Percentiles rank a stretch among this genome's conserved stretches.
Evolutionary conservation across 2,113 vertebrate genomes (phyloP).

Genomic region (Calyptomena viridis): DNA sequence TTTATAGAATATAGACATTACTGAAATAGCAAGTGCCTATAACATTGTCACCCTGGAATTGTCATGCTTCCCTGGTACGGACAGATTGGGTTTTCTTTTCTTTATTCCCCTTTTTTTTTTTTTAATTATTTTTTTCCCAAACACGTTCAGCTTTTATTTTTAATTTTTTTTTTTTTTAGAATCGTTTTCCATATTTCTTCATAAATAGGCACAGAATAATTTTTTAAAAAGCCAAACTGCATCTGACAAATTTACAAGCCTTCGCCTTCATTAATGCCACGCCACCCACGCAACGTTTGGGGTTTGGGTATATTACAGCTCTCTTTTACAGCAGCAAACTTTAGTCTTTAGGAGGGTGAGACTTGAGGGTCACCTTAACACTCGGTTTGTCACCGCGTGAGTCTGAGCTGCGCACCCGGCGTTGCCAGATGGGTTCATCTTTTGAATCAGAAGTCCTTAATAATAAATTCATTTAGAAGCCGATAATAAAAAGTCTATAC

Average conservation of each 20-base stretch:
- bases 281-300: constrained; percentile 83
- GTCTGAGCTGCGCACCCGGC: constrained; percentile 62
- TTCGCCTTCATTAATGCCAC: constrained; percentile 86
- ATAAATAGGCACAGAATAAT: constrained; percentile 94
- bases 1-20: constrained; percentile 99
- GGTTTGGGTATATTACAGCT: constrained; percentile 84
- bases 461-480: constrained; percentile 71
- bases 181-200: constrained; percentile 78
- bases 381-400: constrained; percentile 30
- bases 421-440: constrained; percentile 51
- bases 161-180: constrained; percentile 39
- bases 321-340: constrained; percentile 83
- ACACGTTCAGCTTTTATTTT: constrained; percentile 50
- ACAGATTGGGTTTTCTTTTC: constrained; percentile 31
- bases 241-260: constrained; percentile 90
- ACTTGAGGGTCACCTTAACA: constrained; percentile 69
- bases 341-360: constrained; percentile 77
- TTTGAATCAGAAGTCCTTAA: constrained; percentile 63
- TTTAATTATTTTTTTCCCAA: constrained; percentile 17
- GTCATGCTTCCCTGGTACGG: constrained; percentile 87
- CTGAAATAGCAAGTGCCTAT: constrained; percentile 98
- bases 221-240: constrained; percentile 81
- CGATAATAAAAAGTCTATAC: constrained; percentile 76
- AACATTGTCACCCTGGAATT: constrained; percentile 80
- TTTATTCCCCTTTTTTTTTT: not conserved